Base-by-base conservation (phyloP, 2,888 invertebrate genomes). In the Polydrusus tereticollis region DNA sequence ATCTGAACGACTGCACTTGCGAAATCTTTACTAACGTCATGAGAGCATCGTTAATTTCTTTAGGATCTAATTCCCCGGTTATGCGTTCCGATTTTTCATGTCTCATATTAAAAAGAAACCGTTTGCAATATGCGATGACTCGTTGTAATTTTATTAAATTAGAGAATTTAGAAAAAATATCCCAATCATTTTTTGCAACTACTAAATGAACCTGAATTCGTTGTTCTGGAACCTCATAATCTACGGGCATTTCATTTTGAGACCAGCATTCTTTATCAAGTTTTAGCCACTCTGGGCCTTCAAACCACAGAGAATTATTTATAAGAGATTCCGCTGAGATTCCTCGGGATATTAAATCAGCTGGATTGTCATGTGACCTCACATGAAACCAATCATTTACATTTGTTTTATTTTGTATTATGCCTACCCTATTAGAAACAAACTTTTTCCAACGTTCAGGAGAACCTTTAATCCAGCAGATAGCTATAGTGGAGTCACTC, bases 101-200 rank as follows among this genome's bases (percentile, higher is more conserved):
- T 57, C 62, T 45, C 41, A 38, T 57, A 18, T 41, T 66, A 50
- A 21, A 58, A 38, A 36, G 64, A 36, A 70, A 64, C 7, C 64
- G 26, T 21, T 41, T 10, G 18, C 26, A 38, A 50, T 70, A 65
- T 0, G 29, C 58, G 8, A 23, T 26, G 10, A 62, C 65, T 4
- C 57, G 55, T 58, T 64, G 26, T 26, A 70, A 29, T 58, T 70
- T 70, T 7, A 1, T 20, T 21, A 71, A 55, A 26, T 20, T 60
- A 12, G 63, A 72, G 52, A 41, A 68, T 43, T 18, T 66, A 5
- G 29, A 10, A 23, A 71, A 66, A 26, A 66, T 57, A 10, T 65
- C 18, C 38, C 36, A 60, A 36, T 71, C 12, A 50, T 60, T 16
- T 20, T 43, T 21, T 21, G n/a, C 10, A 2, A 41, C 60, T 8